These are phyloP conservation scores for Brachionus rotundiformis DNA, from an alignment of 1,140 invertebrate genomes.

Conservation along the genomic window DNA sequence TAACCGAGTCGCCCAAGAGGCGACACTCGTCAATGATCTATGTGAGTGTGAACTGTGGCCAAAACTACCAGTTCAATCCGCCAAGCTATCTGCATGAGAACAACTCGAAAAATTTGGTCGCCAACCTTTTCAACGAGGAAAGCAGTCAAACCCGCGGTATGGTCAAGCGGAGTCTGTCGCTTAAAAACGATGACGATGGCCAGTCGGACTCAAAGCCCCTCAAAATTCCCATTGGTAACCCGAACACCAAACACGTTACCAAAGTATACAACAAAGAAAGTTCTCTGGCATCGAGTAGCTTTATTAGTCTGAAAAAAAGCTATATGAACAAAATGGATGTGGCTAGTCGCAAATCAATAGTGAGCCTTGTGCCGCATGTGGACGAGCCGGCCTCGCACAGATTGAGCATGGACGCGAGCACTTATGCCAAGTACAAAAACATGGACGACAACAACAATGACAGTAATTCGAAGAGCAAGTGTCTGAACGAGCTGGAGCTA, in stretches of 20 bases:
- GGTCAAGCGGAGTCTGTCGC: background rate
- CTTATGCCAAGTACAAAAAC: background rate
- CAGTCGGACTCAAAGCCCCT: background rate
- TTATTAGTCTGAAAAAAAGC: background rate
- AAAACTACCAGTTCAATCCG: background rate
- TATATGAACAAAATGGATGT: background rate
- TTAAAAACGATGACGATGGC: background rate
- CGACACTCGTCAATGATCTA: conserved; percentile 10
- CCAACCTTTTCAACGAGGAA: background rate
- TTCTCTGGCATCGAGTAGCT: background rate
- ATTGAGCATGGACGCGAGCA: background rate
- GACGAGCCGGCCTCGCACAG: no score
- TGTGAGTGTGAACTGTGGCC: background rate
- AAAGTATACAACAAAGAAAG: no score
- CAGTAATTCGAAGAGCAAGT: background rate
- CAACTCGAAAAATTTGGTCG: conserved; percentile 20
- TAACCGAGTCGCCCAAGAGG: background rate
- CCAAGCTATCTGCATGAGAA: no score
- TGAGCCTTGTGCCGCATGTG: background rate
- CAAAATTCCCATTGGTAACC: background rate
- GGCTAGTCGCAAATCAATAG: background rate
- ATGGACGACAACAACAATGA: conserved; percentile 40
- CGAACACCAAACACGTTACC: no score
- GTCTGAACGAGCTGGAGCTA: background rate
- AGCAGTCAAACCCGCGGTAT: background rate